Base-by-base conservation (phyloP, 2,888 invertebrate species). In the Epsilonema sp. region DNA sequence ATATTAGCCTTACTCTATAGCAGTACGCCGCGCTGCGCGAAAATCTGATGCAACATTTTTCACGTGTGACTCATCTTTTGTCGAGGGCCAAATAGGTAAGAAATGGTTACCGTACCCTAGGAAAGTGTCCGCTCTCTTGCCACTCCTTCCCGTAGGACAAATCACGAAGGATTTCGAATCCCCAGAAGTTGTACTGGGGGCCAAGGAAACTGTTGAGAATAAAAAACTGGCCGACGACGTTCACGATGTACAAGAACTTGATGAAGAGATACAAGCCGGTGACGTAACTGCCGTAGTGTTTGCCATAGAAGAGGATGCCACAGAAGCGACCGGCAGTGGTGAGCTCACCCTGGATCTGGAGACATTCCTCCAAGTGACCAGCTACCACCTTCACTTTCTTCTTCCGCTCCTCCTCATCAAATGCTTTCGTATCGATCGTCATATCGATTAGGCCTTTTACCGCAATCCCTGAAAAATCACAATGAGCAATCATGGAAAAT, bases 281-380 rank as follows among this genome's bases (percentile, higher is more conserved):
- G 20, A 66, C 53, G 52, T 61, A 66, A 36, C 53, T 54, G 41
- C 65, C 65, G 40, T 56, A 55, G 44, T 57, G 55, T 21, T 58
- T 52, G 42, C 63, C 56, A 37, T 53, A 53, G n/a, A 54, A 49
- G 22, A 60, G 42, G 5, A 53, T 60, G 42, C 65, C 54, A 42
- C 63, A 58, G 44, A 65, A 60, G 47, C 64, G 63, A 49, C 65
- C 64, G 16, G 65, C 65, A 2, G 63, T 60, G 21, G 66, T 53
- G 51, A 69, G 65, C 53, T 67, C 66, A 16, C 65, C 58, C 49
- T 68, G 67, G 46, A 67, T 65, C 52, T 64, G 60, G 44, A 71
- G 59, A 56, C 67, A 67, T 44, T 70, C 62, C 55, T 66, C 65
- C 60, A 71, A 66, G 56, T 70, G 69, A 26, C 66, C 62, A 11